These are phyloP conservation scores for Syngnathus scovelli DNA, from an alignment of 2,113 vertebrate genomes.

Conservation along the genomic window DNA sequence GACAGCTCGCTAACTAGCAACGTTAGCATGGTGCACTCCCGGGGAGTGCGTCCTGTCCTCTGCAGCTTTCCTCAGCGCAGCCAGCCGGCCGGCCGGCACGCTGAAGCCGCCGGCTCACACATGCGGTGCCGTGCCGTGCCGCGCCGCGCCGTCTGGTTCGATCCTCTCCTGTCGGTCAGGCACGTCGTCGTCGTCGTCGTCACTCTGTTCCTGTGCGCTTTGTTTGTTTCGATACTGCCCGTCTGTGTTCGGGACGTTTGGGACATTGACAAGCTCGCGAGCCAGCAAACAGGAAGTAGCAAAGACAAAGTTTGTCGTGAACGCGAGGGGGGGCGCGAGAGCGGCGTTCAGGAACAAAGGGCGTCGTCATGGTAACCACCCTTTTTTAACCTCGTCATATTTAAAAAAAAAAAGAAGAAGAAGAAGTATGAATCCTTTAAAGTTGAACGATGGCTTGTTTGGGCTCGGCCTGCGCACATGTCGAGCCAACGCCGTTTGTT, in stretches of 20 bases:
- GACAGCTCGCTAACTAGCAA: neutral
- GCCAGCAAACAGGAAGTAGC: conserved; percentile 53
- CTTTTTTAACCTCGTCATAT: no score
- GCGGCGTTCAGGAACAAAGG: conserved; percentile 6
- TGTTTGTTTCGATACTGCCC: neutral
- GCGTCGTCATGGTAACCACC: neutral
- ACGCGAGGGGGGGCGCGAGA: conserved; percentile 40
- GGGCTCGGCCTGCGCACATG: no score
- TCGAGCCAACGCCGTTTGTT: no score
- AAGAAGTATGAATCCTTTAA: no score
- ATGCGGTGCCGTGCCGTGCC: no score
- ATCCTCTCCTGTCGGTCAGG: neutral
- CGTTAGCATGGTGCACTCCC: neutral
- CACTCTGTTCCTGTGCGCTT: neutral
- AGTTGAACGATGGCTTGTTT: no score
- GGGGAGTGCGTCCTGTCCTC: neutral
- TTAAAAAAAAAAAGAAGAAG: no score
- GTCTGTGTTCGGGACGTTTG: neutral
- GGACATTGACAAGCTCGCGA: neutral
- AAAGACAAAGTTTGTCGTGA: conserved; percentile 23
- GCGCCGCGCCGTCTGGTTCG: neutral
- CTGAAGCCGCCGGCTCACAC: no score
- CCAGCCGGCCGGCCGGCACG: no score
- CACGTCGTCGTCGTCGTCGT: neutral
- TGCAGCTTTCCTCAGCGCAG: neutral